phyloP scores from a whole-genome alignment of 2,797 vertebrate genomes.

The Phrynocephalus vlangalii region DNA sequence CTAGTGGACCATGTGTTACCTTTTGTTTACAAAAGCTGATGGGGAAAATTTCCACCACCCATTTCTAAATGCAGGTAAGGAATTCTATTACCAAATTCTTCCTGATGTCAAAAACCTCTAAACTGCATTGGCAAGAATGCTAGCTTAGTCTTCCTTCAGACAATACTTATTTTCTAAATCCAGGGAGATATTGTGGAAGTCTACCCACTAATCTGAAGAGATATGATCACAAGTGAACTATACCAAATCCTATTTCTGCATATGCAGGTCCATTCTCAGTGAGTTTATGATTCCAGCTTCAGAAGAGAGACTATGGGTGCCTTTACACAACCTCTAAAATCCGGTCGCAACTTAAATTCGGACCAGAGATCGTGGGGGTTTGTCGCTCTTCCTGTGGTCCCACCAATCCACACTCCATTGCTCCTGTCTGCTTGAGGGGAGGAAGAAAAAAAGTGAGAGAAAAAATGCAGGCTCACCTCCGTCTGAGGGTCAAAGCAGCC shows the following conservation, averaged over 20 bases:
- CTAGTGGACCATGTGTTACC: neutral
- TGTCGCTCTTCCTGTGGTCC: too few species aligned
- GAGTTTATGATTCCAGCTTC: neutral
- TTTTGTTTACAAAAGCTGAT: neutral
- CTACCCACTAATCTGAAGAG: neutral
- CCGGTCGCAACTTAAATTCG: too few species aligned
- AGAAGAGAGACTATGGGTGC: neutral
- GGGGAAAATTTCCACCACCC: neutral
- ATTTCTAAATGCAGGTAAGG: neutral
- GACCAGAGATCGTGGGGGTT: too few species aligned
- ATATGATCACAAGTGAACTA: neutral
- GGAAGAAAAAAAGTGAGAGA: too few species aligned
- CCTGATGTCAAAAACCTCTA: neutral
- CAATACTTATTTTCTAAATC: neutral
- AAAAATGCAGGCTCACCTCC: too few species aligned
- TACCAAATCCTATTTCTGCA: neutral
- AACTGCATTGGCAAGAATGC: neutral
- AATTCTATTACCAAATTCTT: neutral
- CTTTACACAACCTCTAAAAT: too few species aligned
- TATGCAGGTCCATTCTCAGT: neutral
- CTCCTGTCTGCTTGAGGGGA: too few species aligned
- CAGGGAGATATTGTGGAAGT: neutral
- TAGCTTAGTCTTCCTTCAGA: neutral
- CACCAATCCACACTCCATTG: too few species aligned
- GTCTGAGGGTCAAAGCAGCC: too few species aligned